Evolutionary conservation across 2,113 vertebrate species (phyloP), one percentile per base, ranked within the genome.

Genomic region (Pomatostomus ruficeps): DNA sequence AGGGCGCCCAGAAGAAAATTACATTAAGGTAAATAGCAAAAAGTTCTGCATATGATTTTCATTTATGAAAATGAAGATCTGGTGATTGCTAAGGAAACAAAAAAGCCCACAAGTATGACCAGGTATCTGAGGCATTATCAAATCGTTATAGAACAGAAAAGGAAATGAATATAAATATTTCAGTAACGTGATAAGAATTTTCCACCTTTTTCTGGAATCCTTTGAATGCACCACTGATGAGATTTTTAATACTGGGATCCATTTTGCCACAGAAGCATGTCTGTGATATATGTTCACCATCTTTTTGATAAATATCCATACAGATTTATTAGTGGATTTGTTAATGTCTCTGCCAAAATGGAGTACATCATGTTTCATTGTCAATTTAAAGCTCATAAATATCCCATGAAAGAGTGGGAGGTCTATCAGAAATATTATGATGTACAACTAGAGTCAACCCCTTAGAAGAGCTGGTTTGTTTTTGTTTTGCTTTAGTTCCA

Each of bases 41-140:
- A 92, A 61, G 10, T 12, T 73, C 38, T 66, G 12, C 38, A 25
- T 49, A 72, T 74, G 40, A 10, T 68, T 85, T 90, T 65, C 73
- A 85, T 91, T 82, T 76, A 88, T 61, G 59, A 79, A 91, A 91
- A 79, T 57, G 6, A 67, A 67, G 45, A 72, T 57, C 38, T 72
- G 31, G n/a, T 61, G 62, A 77, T 91, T 90, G 45, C 62, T 85
- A 94, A 65, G 78, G 71, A 85, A 96, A 94, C 75, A 73, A 79
- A 96, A 93, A 14, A 1, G 2, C 31, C 23, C 17, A 29, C 24
- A 19, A 14, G 18, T 83, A 85, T 83, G 21, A 51, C 49, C 42
- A 21, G 49, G 24, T 5, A 81, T 24, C 42, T 71, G 52, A 85
- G 57, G 35, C 63, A 48, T 67, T 91, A 83, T 67, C 57, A 88